These are phyloP conservation scores for Dicroscelio sp. DNA, from an alignment of 2,888 invertebrate genomes.

Conservation along the genomic window DNA sequence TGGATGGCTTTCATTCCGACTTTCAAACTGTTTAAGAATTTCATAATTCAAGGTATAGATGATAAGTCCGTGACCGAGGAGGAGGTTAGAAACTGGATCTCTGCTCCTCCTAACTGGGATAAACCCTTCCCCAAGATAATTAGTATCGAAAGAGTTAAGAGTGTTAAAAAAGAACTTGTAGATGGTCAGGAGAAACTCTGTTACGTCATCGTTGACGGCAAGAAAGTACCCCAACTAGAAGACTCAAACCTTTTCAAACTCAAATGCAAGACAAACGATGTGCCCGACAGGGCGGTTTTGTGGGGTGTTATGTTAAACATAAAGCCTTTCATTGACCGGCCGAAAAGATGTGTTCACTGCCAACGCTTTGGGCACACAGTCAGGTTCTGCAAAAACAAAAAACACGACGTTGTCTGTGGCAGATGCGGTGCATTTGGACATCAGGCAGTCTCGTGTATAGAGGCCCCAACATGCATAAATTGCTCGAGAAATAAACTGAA, in stretches of 20 bases:
- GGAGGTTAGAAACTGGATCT: not conserved
- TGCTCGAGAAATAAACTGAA: not conserved
- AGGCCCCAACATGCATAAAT: not conserved
- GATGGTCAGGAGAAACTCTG: not conserved
- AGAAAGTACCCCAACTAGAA: not conserved
- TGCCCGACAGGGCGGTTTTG: not conserved
- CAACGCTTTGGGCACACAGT: slow-evolving; percentile 10
- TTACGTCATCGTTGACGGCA: not conserved
- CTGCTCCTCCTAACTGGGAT: not conserved
- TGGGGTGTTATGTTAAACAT: not conserved
- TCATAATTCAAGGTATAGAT: not conserved
- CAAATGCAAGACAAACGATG: not conserved
- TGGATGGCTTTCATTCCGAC: slow-evolving; percentile 1
- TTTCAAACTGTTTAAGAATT: slow-evolving; percentile 16
- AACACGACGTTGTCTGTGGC: not conserved
- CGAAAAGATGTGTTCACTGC: not conserved
- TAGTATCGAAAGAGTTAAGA: slow-evolving; percentile 3
- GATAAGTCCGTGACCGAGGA: not conserved
- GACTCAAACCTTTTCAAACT: slow-evolving; percentile 19
- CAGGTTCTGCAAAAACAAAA: not conserved
- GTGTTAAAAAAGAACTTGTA: not conserved
- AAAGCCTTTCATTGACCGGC: not conserved
- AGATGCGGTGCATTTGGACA: not conserved
- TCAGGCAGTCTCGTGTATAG: not conserved
- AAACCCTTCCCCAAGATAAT: not conserved